Conservation (phyloP, 2,888 invertebrate species). For the Agriopis marginaria region DNA sequence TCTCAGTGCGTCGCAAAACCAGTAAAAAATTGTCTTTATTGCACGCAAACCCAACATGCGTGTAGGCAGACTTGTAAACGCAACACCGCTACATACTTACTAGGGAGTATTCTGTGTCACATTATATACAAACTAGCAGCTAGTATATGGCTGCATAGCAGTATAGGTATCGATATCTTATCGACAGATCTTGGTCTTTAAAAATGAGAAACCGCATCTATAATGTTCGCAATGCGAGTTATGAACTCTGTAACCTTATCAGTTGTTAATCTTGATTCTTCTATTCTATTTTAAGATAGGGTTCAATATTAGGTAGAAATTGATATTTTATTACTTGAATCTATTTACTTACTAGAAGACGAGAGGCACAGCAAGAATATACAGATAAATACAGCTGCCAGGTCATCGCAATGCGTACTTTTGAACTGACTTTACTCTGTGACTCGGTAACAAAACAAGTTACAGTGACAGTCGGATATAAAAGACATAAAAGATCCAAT, state of each 20-base stretch:
- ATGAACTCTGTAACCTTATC: neutral
- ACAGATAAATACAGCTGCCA: neutral
- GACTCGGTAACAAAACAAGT: neutral
- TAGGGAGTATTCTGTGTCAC: constrained; percentile 3
- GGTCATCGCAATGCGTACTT: neutral
- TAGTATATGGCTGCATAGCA: constrained; percentile 5
- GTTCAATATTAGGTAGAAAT: neutral
- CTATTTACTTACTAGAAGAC: neutral
- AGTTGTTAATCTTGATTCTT: neutral
- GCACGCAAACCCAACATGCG: constrained; percentile 56
- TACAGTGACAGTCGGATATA: neutral
- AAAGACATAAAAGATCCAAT: constrained; percentile 14
- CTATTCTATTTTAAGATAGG: neutral
- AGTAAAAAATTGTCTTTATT: constrained; percentile 51
- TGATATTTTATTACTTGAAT: neutral
- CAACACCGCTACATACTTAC: constrained; percentile 6
- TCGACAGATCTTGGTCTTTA: constrained; percentile 11
- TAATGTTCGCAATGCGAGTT: neutral
- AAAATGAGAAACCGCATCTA: constrained; percentile 13
- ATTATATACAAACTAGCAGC: neutral
- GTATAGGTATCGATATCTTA: constrained; percentile 10
- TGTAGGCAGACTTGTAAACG: constrained; percentile 20
- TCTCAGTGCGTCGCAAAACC: constrained; percentile 53
- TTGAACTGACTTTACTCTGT: neutral
- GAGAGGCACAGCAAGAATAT: neutral